These are phyloP conservation scores for Sigmodon hispidus DNA, from an alignment of 2,113 vertebrate species.

Conservation along the genomic window DNA sequence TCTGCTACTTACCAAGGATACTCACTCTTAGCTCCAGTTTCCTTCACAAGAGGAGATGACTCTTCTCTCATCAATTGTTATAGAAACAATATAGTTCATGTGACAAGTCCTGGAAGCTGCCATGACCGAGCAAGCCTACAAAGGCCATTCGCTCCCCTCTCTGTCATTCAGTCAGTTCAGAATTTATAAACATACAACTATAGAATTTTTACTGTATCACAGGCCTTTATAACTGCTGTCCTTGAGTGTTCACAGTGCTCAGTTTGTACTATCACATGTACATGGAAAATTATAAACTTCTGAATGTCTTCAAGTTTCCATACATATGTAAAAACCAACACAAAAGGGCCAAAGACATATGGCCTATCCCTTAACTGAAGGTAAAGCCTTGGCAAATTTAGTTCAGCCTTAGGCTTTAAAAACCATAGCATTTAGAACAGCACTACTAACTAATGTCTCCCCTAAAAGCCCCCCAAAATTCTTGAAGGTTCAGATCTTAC, in stretches of 20 bases:
- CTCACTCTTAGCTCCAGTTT: background rate
- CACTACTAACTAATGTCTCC: background rate
- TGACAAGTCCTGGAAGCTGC: background rate
- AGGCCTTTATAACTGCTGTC: background rate
- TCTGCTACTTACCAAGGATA: background rate
- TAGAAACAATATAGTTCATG: background rate
- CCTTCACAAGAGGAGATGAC: background rate
- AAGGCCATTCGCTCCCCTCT: background rate
- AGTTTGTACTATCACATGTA: rapidly evolving
- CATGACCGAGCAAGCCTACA: background rate
- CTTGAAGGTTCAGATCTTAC: background rate
- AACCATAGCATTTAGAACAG: background rate
- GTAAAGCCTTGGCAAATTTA: background rate
- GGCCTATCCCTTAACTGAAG: background rate
- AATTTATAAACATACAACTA: background rate
- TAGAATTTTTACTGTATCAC: background rate
- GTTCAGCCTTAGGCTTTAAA: background rate
- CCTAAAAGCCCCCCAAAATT: too few species aligned
- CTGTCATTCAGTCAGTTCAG: background rate
- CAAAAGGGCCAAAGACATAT: background rate
- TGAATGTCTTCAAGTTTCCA: slow-evolving; percentile 9
- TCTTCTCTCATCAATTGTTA: background rate
- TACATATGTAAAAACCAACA: background rate
- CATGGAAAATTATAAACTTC: background rate
- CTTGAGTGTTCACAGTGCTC: background rate